Conservation (phyloP, 2,888 invertebrate genomes). For the Lepeophtheirus nordmannii region DNA sequence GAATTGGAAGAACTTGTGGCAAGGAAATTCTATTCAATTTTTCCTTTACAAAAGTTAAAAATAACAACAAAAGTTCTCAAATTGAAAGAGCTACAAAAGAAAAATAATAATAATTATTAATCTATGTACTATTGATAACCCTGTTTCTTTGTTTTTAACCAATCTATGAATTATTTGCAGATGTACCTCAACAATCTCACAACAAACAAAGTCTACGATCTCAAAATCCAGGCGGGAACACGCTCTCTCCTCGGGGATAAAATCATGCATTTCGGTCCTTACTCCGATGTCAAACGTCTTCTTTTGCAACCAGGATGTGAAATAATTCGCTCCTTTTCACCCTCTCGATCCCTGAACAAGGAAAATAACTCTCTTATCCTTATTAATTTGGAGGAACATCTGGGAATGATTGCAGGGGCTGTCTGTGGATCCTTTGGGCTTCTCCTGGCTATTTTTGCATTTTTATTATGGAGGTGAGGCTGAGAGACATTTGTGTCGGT, state of each 20-base stretch:
- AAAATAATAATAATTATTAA: too few relatives aligned
- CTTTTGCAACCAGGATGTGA: conserved; percentile 50
- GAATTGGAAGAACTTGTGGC: too few relatives aligned
- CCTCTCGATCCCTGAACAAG: conserved; percentile 7
- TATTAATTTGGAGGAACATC: conserved; percentile 24
- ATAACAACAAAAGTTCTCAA: too few relatives aligned
- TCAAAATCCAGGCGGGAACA: conserved; percentile 52
- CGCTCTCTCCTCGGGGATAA: conserved; percentile 47
- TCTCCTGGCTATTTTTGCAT: conserved; percentile 48
- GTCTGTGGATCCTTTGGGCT: conserved; percentile 53
- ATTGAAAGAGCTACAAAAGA: too few relatives aligned
- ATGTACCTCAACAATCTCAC: conserved; percentile 51
- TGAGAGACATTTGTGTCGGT: too few relatives aligned
- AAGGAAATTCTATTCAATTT: too few relatives aligned
- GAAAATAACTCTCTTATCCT: conserved; percentile 16
- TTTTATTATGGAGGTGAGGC: conserved; percentile 54
- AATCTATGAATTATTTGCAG: conserved; percentile 36
- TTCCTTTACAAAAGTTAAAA: too few relatives aligned
- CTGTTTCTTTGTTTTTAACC: too few relatives aligned
- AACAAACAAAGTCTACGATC: conserved; percentile 50
- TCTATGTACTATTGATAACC: too few relatives aligned
- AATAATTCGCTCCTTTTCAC: conserved; percentile 33
- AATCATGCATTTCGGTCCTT: conserved; percentile 47
- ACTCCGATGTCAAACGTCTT: conserved; percentile 48
- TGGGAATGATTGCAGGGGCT: conserved; percentile 51